Evolutionary conservation across 1,140 invertebrate genomes (phyloP).

Genomic region (Papilio polytes): DNA sequence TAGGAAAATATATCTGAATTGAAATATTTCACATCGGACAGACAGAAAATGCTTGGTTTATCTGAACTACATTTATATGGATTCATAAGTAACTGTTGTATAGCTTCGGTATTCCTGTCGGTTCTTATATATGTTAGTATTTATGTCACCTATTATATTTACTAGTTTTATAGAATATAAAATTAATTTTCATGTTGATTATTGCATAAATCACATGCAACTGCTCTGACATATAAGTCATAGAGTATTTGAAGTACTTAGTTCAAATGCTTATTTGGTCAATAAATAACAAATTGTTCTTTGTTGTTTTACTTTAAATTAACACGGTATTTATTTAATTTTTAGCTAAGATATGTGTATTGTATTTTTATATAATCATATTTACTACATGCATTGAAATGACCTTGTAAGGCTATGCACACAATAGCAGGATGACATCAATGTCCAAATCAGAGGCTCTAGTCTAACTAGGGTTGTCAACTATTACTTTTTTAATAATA

Average conservation of each 20-base stretch:
- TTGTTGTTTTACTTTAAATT: neutral
- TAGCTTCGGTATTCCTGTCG: slow-evolving; percentile 7
- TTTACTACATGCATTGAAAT: neutral
- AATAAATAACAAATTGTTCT: neutral
- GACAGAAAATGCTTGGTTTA: neutral
- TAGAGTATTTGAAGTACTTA: neutral
- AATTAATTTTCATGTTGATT: neutral
- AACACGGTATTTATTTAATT: neutral
- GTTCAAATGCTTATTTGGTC: neutral
- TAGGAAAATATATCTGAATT: neutral
- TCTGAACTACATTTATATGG: neutral
- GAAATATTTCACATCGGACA: neutral
- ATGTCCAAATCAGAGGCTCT: slow-evolving; percentile 41
- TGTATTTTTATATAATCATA: neutral
- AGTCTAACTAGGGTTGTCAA: neutral
- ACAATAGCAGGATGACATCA: slow-evolving; percentile 49
- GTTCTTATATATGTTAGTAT: neutral
- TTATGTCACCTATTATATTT: neutral
- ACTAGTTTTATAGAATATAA: neutral
- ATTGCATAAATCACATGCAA: neutral
- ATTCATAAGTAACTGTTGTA: slow-evolving; percentile 9
- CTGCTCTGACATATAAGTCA: no score
- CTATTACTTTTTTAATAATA: no score
- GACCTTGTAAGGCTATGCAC: slow-evolving; percentile 9
- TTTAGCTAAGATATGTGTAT: neutral